Evolutionary conservation across 1,140 invertebrate species (phyloP), one percentile per base, ranked within the genome.

Genomic region (Drosophila melanica): DNA sequence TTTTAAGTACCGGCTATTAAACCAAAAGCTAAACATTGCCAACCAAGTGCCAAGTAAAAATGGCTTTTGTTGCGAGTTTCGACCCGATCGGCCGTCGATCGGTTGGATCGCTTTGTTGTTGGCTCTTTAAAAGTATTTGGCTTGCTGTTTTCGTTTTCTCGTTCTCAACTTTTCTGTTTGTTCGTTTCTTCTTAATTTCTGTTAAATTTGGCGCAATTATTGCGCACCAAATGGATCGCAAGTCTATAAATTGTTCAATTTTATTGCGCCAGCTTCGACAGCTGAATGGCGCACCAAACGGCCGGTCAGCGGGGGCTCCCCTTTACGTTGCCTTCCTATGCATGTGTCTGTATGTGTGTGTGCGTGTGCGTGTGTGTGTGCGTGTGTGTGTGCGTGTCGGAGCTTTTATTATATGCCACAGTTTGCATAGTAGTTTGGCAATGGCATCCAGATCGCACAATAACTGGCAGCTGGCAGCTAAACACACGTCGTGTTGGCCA

Each of bases 201-300:
- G 82, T 67, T 84, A 74, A 78, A 90, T 84, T 89, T 89, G 85
- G 84, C 84, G 84, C 84, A 84, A 89, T 89, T 89, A 87, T 87
- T 87, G 84, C 84, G 84, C 84, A 87, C 79, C 84, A 79, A 87
- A 90, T 85, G 81, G 72, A 84, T 85, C 81, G 81, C 81, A 77
- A 90, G 89, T 81, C 84, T 72, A 90, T 90, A 90, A 90, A 90
- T 90, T 89, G 81, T 90, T 86, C 75, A 64, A 90, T 90, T 90
- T 90, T 90, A 90, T 90, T 90, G 78, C 89, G 84, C 77, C 85
- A 84, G 84, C 85, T 75, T 89, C 84, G 84, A 89, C 84, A 89
- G 85, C 76, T 84, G 84, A 87, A 87, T 82, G 84, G 79, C 79
- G 79, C 67, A 73, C 53, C 62, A 14, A 30, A 39, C 35, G 10